Percentiles rank a stretch among this genome's conserved stretches.
phyloP scores from a whole-genome alignment of 2,888 invertebrate genomes.

The Fragum whitleyi region DNA sequence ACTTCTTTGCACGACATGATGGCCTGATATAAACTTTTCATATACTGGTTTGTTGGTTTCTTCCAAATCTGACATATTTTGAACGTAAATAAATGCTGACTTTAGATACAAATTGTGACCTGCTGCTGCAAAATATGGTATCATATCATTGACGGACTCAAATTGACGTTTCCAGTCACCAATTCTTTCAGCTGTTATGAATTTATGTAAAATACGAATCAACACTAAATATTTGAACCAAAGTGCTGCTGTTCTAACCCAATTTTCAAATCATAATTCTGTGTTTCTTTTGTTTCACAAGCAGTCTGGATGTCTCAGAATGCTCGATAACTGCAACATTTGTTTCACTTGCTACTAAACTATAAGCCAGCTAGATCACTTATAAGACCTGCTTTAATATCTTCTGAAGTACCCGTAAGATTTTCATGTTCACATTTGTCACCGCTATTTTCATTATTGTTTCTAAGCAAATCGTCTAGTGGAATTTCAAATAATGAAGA shows the following conservation, averaged over 20 bases:
- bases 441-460: not conserved
- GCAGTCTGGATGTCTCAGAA: not conserved
- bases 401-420: not conserved
- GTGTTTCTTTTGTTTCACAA: not conserved
- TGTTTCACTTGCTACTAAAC: not conserved
- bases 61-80: constrained; percentile 34
- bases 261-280: not conserved
- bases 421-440: not conserved
- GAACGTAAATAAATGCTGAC: constrained; percentile 47
- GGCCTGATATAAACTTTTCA: constrained; percentile 30
- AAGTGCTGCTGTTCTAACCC: constrained; percentile 39
- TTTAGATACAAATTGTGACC: constrained; percentile 79
- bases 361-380: not conserved
- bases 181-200: constrained; percentile 65
- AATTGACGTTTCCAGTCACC: constrained; percentile 69
- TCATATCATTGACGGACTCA: constrained; percentile 59
- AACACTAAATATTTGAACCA: constrained; percentile 50
- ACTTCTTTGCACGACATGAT: constrained; percentile 47
- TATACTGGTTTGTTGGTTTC: constrained; percentile 38
- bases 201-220: constrained; percentile 43
- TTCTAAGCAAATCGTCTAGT: not conserved
- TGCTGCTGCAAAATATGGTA: constrained; percentile 70
- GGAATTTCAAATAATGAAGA: not conserved
- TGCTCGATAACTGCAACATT: not conserved
- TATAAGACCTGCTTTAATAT: not conserved